Percentiles rank a stretch among this genome's conserved stretches.
Evolutionary conservation across 2,113 vertebrate species (phyloP).

Genomic region (Apeltes quadracus): DNA sequence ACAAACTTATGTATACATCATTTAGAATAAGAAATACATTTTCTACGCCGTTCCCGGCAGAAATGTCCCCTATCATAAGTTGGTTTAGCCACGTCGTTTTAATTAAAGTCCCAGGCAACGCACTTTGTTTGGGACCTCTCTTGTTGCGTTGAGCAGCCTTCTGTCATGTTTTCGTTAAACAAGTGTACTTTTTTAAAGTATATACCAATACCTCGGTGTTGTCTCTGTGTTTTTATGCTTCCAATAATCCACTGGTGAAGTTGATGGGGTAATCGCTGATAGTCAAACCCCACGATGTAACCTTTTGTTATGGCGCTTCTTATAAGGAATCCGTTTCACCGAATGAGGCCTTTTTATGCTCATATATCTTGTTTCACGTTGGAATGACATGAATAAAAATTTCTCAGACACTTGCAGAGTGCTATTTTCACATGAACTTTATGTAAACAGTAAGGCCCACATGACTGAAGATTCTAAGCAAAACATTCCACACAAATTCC

Average conservation of each 20-base stretch:
- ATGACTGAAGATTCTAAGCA: background rate
- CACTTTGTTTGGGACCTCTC: background rate
- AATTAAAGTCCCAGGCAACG: slow-evolving; percentile 42
- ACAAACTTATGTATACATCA: fast-evolving
- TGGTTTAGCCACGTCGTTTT: slow-evolving; percentile 1
- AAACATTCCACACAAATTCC: background rate
- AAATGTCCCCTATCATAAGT: background rate
- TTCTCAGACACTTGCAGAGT: background rate
- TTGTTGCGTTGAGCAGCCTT: background rate
- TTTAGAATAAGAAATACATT: too few species aligned
- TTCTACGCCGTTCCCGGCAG: background rate
- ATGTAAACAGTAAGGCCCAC: too few species aligned
- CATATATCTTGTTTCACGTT: background rate
- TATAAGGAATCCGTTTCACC: background rate
- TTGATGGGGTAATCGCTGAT: background rate
- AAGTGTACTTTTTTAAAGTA: background rate
- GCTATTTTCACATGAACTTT: background rate
- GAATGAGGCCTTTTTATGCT: background rate
- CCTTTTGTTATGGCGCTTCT: background rate
- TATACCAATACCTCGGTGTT: background rate
- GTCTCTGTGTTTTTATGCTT: background rate
- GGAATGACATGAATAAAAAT: background rate
- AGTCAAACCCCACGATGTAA: background rate
- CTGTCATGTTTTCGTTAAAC: background rate
- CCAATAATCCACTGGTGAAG: background rate